phyloP scores from a whole-genome alignment of 2,888 invertebrate species.

The Drosophila prolongata region DNA sequence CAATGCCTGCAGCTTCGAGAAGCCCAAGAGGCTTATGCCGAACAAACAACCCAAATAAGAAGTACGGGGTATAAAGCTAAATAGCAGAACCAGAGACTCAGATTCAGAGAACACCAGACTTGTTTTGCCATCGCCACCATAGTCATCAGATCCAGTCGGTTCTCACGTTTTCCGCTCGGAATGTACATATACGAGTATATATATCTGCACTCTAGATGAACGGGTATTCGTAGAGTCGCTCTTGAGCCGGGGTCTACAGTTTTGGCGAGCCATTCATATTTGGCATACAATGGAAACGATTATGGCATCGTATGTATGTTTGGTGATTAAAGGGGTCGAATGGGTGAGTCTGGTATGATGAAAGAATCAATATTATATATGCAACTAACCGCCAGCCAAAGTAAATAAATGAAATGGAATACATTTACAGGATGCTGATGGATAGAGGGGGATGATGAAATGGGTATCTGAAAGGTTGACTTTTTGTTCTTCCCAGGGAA shows the following conservation, averaged over 20 bases:
- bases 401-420: constrained; percentile 30
- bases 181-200: constrained; percentile 40
- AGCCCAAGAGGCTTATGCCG: constrained; percentile 71
- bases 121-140: constrained; percentile 18
- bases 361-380: constrained; percentile 67
- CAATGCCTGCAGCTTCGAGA: constrained; percentile 52
- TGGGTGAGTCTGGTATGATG: constrained; percentile 54
- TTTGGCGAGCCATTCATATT: constrained; percentile 61
- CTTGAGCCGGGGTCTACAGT: constrained; percentile 47
- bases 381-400: constrained; percentile 15
- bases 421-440: constrained; percentile 22
- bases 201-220: constrained; percentile 43
- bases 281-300: constrained; percentile 73
- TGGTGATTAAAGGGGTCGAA: constrained; percentile 50
- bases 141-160: constrained; percentile 5
- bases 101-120: constrained; percentile 13
- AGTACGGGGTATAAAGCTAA: constrained; percentile 31
- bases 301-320: constrained; percentile 59
- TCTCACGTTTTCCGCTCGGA: constrained; percentile 43
- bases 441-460: background rate
- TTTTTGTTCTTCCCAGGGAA: background rate
- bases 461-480: background rate
- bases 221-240: constrained; percentile 54
- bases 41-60: constrained; percentile 70
- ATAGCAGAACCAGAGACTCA: constrained; percentile 13